These are phyloP conservation scores for Capricornis sumatraensis DNA, from an alignment of 2,113 vertebrate genomes.

Conservation along the genomic window DNA sequence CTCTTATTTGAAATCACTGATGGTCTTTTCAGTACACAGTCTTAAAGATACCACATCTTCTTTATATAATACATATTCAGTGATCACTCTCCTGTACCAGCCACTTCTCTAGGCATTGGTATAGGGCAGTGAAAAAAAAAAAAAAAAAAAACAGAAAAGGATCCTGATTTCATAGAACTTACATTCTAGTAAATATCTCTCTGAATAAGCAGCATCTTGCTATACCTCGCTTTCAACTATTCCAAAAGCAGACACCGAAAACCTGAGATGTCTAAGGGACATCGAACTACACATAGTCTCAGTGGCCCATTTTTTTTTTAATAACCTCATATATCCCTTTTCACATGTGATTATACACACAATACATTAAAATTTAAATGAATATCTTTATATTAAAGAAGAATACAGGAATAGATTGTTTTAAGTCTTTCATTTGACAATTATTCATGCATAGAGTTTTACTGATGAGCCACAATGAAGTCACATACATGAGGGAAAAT, in stretches of 20 bases:
- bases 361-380: background rate
- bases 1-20: background rate
- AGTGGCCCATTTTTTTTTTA: background rate
- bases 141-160: background rate
- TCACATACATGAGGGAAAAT: background rate
- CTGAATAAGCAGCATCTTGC: background rate
- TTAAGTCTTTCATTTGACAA: background rate
- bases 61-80: background rate
- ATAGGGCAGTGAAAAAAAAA: background rate
- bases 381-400: background rate
- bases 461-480: background rate
- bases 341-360: background rate
- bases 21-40: background rate
- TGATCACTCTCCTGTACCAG: background rate
- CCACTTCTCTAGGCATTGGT: background rate
- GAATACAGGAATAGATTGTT: background rate
- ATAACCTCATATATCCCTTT: background rate
- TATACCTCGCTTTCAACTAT: background rate
- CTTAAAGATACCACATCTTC: background rate
- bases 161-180: background rate
- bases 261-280: background rate
- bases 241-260: background rate
- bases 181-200: background rate
- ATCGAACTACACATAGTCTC: background rate
- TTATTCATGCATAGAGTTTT: background rate